Percentiles rank a stretch among this genome's conserved stretches.
Conservation (phyloP, 2,797 vertebrate species). For the Psittacula echo region DNA sequence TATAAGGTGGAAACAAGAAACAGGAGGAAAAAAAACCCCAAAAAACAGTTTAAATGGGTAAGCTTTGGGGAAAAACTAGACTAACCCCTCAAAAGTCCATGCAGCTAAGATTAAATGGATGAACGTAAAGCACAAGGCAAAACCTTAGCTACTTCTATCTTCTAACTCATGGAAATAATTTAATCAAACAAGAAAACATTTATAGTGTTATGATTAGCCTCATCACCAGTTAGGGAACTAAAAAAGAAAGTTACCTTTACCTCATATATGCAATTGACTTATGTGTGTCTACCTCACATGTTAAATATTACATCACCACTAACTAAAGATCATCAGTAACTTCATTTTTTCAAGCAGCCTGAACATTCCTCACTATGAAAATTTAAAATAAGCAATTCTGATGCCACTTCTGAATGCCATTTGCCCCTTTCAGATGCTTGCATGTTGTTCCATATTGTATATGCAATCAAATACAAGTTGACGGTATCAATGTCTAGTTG, state of each 20-base stretch:
- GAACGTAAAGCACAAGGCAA: background rate
- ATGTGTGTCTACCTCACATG: background rate
- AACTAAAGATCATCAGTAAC: background rate
- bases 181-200: background rate
- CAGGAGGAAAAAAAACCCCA: background rate
- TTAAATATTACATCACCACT: background rate
- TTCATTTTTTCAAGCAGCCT: background rate
- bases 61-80: background rate
- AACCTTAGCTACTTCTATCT: background rate
- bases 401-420: background rate
- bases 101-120: background rate
- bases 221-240: background rate
- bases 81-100: background rate
- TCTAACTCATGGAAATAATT: background rate
- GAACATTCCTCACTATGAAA: background rate
- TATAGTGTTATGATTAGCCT: background rate
- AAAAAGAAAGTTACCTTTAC: background rate
- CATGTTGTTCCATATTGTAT: background rate
- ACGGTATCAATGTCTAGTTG: accelerated
- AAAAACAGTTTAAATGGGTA: background rate
- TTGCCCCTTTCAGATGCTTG: background rate
- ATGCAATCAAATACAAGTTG: background rate
- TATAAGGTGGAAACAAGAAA: too few relatives aligned
- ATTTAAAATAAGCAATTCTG: background rate
- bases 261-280: background rate